Base-by-base conservation (phyloP, 2,797 vertebrate species). In the Dendrocincla fuliginosa region DNA sequence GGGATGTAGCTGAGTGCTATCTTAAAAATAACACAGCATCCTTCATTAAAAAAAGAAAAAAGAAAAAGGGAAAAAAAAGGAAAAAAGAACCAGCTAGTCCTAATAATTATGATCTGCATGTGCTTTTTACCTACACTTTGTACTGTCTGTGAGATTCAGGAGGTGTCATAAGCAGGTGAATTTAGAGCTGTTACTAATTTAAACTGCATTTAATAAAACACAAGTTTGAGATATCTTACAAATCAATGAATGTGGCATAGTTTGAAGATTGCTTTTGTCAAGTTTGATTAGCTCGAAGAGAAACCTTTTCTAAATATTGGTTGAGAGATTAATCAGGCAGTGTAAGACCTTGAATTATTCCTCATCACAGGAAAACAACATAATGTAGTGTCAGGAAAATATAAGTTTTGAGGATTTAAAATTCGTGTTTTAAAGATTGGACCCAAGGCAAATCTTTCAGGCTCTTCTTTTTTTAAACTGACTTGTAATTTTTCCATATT, bases 231-330 rank as follows among this genome's bases (percentile, higher is more conserved):
- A 52, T 75, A 87, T 64, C 89, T 96, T 95, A 94, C 81, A 95
- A 94, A 95, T 96, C 68, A 41, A 89, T 61, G 91, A 90, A 93
- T 71, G 57, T 94, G 87, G 80, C 92, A 70, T 94, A 88, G 90
- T 94, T 96, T 95, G 94, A 97, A 96, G 95, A 96, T 96, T 96
- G 94, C 93, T 97, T 97, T 97, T 96, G 95, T 95, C 94, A 96
- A 93, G 92, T 96, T 91, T 97, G 92, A 93, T 97, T 95, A 96
- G 64, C 84, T 96, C 90, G 56, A 93, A 96, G 89, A 94, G 84
- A 94, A 92, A 95, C 76, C 92, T 94, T 97, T 97, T 94, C 94
- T 96, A 97, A 97, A 96, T 96, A 96, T 97, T 96, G 91, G 67
- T 87, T 94, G 77, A 94, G 91, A 95, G 90, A 96, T 97, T 95